Evolutionary conservation across 2,797 vertebrate species (phyloP).

Genomic region (Leuciscus waleckii): DNA sequence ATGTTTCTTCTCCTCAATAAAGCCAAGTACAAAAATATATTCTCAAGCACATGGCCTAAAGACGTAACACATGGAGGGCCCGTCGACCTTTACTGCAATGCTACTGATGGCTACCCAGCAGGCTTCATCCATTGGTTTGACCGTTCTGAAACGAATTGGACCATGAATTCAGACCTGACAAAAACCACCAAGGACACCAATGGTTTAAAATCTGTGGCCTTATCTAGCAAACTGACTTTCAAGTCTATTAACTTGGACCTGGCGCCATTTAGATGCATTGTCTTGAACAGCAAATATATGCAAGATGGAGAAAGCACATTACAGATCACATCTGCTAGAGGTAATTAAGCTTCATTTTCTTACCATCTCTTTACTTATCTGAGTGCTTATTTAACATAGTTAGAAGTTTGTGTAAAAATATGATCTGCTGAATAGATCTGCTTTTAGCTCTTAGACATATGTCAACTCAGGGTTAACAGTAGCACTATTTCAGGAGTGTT

Average conservation of each 20-base stretch:
- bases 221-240: slow-evolving; percentile 67
- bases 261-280: slow-evolving; percentile 59
- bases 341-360: slow-evolving; percentile 14
- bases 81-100: slow-evolving; percentile 56
- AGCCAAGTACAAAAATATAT: slow-evolving; percentile 63
- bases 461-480: not conserved
- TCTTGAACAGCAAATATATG: slow-evolving; percentile 57
- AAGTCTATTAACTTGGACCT: rapidly evolving
- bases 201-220: slow-evolving; percentile 54
- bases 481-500: not conserved
- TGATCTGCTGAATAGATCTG: not conserved
- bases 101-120: slow-evolving; percentile 67
- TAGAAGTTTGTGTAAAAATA: not conserved
- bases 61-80: rapidly evolving
- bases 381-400: not conserved
- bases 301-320: not conserved
- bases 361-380: not conserved
- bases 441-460: not conserved
- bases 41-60: rapidly evolving
- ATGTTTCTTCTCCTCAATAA: slow-evolving; percentile 22
- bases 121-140: slow-evolving; percentile 72
- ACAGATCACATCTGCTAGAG: not conserved
- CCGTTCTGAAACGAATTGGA: not conserved
- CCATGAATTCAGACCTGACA: rapidly evolving
- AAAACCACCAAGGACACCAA: rapidly evolving